Evolutionary conservation across 2,888 invertebrate genomes (phyloP).

Genomic region (Prosopocoilus inquinatus): DNA sequence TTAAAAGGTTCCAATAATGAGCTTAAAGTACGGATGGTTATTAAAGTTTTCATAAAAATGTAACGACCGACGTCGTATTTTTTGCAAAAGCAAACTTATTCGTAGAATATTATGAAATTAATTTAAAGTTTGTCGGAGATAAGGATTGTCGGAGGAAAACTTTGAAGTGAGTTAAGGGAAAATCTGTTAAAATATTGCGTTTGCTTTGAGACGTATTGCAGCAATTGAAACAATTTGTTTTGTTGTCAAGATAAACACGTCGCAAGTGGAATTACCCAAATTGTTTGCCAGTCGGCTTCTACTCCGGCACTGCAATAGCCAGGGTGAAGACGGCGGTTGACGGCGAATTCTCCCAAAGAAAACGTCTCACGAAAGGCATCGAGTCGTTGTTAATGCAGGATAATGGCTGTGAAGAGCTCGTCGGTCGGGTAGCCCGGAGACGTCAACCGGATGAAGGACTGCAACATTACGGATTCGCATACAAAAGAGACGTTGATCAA

Average conservation of each 20-base stretch:
- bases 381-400: constrained; percentile 29
- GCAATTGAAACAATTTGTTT: constrained; percentile 18
- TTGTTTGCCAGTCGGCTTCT: neutral
- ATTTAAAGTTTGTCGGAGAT: no score
- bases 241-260: constrained; percentile 13
- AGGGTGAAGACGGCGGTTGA: no score
- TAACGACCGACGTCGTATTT: no score
- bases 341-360: no score
- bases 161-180: no score
- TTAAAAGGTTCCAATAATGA: no score
- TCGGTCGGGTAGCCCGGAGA: constrained; percentile 29
- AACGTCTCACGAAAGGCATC: no score
- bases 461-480: constrained; percentile 34
- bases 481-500: constrained; percentile 31
- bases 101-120: no score
- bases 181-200: neutral
- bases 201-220: constrained; percentile 2
- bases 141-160: no score
- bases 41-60: no score
- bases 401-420: constrained; percentile 27
- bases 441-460: constrained; percentile 30
- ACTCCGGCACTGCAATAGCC: neutral
- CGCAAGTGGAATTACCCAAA: constrained; percentile 2
- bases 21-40: no score
- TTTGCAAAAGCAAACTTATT: no score